phyloP scores from a whole-genome alignment of 2,888 invertebrate species.

The Eucera pruinosa region DNA sequence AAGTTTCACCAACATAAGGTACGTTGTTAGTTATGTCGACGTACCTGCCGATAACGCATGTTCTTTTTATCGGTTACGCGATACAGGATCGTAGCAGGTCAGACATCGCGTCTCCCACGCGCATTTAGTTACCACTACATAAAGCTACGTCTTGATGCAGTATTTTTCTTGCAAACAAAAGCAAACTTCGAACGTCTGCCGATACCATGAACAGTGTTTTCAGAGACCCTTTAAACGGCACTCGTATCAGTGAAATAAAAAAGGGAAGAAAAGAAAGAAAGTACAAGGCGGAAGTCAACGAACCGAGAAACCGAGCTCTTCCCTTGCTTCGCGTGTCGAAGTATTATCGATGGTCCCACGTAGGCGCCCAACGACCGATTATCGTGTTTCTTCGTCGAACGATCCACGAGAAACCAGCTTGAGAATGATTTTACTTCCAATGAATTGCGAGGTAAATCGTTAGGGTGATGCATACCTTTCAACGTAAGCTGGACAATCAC shows the following conservation, averaged over 20 bases:
- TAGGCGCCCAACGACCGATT: conserved; percentile 65
- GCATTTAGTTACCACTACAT: conserved; percentile 19
- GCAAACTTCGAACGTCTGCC: conserved; percentile 40
- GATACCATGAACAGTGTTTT: conserved; percentile 56
- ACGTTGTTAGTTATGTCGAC: conserved; percentile 53
- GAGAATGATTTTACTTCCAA: conserved; percentile 62
- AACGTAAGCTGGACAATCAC: not conserved
- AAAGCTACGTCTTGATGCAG: conserved; percentile 10
- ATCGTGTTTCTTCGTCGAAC: conserved; percentile 57
- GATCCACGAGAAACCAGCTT: conserved; percentile 43
- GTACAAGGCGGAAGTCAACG: conserved; percentile 66
- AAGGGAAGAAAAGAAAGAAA: conserved; percentile 15
- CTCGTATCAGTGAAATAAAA: not conserved
- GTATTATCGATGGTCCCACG: conserved; percentile 61
- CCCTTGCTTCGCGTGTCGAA: conserved; percentile 39
- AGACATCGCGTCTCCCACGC: conserved; percentile 54
- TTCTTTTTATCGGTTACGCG: conserved; percentile 47
- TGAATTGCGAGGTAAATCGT: conserved; percentile 60
- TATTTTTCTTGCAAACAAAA: conserved; percentile 55
- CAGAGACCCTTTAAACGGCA: conserved; percentile 41
- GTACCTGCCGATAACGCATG: conserved; percentile 58
- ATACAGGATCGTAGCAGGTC: conserved; percentile 52
- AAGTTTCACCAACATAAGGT: conserved; percentile 17
- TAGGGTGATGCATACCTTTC: conserved; percentile 53
- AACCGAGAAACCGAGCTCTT: conserved; percentile 61